Conservation (phyloP, 2,888 invertebrate genomes). For the Andrena praecox region DNA sequence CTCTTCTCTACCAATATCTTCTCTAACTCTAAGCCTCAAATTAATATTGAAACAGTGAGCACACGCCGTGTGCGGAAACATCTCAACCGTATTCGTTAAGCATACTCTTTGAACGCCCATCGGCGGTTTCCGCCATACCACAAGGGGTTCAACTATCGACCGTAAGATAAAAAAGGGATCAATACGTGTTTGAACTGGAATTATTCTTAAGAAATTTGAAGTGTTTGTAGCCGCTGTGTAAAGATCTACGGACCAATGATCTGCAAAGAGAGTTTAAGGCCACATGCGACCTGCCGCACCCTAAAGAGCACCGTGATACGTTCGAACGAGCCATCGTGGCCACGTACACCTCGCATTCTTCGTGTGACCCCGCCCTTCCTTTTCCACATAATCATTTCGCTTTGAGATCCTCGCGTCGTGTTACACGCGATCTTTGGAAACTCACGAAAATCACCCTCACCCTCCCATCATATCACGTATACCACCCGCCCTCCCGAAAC, state of each 20-base stretch:
- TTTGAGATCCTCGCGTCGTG: conserved; percentile 52
- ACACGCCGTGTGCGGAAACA: too few species aligned
- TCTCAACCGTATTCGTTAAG: too few species aligned
- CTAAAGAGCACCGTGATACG: conserved; percentile 23
- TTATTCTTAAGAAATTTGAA: too few species aligned
- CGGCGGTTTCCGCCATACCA: too few species aligned
- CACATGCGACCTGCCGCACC: conserved; percentile 66
- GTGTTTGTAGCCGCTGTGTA: neutral
- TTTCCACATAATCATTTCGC: conserved; percentile 70
- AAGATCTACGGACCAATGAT: conserved; percentile 3
- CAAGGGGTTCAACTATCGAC: too few species aligned
- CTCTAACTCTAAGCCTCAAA: too few species aligned
- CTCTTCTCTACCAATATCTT: too few species aligned
- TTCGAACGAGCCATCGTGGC: conserved; percentile 39
- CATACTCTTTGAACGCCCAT: too few species aligned
- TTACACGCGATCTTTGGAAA: conserved; percentile 71
- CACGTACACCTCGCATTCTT: conserved; percentile 58
- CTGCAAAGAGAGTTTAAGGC: conserved; percentile 41
- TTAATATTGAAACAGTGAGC: too few species aligned
- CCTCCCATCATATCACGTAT: neutral
- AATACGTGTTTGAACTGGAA: too few species aligned
- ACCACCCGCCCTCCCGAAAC: neutral
- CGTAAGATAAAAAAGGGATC: too few species aligned
- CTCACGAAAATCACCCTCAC: conserved; percentile 45
- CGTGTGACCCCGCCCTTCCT: conserved; percentile 71